Evolutionary conservation across 2,113 vertebrate genomes (phyloP), one percentile per base, ranked within the genome.

Genomic region (Onychostruthus taczanowskii): DNA sequence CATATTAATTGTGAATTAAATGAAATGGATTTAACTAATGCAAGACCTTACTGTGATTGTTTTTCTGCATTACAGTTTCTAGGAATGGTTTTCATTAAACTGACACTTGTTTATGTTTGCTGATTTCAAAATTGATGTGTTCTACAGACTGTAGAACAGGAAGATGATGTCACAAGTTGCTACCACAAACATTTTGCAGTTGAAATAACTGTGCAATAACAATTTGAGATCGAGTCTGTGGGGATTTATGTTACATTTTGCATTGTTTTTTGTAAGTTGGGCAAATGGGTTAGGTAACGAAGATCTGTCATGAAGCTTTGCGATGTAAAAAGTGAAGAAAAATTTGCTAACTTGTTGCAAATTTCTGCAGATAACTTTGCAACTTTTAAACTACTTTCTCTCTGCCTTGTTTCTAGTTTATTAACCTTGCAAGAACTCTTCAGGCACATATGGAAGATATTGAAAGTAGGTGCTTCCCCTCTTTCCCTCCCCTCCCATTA

Each of bases 391-490:
- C 97, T 97, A 97, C 97, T 97, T 97, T 98, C 92, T 98, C 96
- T 98, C 96, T 98, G 96, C 97, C 97, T 98, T 98, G 97, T 98
- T 98, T 98, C 98, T 98, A 99, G 99, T 99, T 99, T 98, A 99
- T 99, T 98, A 99, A 99, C 98, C 98, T 99, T 98, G 99, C 99
- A 98, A 99, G 99, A 98, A 99, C 99, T 98, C 99, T 99, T 98
- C 99, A 99, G 95, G 99, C 99, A 98, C 99, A 99, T 98, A 99
- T 99, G 99, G 99, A 99, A 98, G 99, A 98, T 98, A 98, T 99
- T 97, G 99, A 99, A 99, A 99, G 99, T 99, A 99, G 98, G 98
- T 98, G 96, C 95, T 97, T 98, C 95, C 93, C 93, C 95, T 93
- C 84, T 91, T 87, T 92, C 94, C 81, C 78, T 97, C 84, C 74